Conservation (phyloP, 92 coral and sea anemone genomes). For the Siderastrea radians region DNA sequence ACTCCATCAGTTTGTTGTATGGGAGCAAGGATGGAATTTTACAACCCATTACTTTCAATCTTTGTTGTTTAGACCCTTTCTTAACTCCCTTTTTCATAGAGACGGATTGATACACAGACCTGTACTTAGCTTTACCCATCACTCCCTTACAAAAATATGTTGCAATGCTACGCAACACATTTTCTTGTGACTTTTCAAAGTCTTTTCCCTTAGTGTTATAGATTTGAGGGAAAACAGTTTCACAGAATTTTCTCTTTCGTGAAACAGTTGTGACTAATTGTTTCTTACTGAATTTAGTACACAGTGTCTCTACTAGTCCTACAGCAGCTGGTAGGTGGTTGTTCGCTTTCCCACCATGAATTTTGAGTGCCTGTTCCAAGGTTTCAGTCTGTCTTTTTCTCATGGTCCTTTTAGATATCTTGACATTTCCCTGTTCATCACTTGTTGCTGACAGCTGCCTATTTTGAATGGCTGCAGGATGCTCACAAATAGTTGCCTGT, state of each 20-base stretch:
- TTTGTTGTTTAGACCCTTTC: conserved; percentile 30
- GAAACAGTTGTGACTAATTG: background rate
- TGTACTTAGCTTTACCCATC: conserved; percentile 64
- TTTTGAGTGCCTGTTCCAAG: conserved; percentile 41
- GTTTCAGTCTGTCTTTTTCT: conserved; percentile 57
- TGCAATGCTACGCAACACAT: conserved; percentile 52
- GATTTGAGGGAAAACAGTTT: conserved; percentile 44
- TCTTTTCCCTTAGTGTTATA: conserved; percentile 27
- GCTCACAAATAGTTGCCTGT: conserved; percentile 39
- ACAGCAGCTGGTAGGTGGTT: conserved; percentile 45
- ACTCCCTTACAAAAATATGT: conserved; percentile 42
- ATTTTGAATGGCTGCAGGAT: conserved; percentile 57
- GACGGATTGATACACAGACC: conserved; percentile 58
- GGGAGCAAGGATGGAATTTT: conserved; percentile 52
- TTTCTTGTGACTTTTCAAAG: conserved; percentile 50
- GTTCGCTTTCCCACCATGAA: conserved; percentile 55
- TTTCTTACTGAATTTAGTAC: background rate
- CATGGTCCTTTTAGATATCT: conserved; percentile 44
- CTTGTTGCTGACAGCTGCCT: conserved; percentile 40
- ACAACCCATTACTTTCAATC: conserved; percentile 52
- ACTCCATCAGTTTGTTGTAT: conserved; percentile 55
- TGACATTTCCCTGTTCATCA: conserved; percentile 24
- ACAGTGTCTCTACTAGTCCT: conserved; percentile 55
- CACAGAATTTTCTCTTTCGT: conserved; percentile 36
- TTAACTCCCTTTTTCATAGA: conserved; percentile 38